Percentiles rank a stretch among this genome's conserved stretches.
phyloP scores from a whole-genome alignment of 2,797 vertebrate species.

The Acanthurus tractus region DNA sequence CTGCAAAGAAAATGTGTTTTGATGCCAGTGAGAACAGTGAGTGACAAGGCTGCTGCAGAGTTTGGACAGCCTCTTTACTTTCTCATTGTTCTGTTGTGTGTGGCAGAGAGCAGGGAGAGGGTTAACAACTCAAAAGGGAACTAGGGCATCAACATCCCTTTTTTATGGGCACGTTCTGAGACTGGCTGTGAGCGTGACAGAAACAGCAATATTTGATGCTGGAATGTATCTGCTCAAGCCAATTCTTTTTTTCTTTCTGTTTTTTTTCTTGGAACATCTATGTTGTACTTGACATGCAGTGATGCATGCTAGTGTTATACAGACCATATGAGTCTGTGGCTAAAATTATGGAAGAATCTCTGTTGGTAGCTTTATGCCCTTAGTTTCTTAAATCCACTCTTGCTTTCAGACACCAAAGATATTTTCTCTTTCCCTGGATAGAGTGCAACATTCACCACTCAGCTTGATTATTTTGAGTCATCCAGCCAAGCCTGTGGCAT shows the following conservation, averaged over 20 bases:
- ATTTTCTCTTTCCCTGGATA: constrained; percentile 51
- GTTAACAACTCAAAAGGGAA: constrained; percentile 81
- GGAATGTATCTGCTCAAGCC: constrained; percentile 19
- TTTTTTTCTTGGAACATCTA: not conserved
- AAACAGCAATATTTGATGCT: constrained; percentile 32
- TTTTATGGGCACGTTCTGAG: constrained; percentile 69
- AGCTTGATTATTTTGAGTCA: constrained; percentile 72
- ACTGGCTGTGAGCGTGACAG: constrained; percentile 39
- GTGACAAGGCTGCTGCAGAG: constrained; percentile 8
- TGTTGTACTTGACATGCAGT: constrained; percentile 34
- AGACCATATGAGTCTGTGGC: constrained; percentile 25
- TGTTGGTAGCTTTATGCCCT: constrained; percentile 46
- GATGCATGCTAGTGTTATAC: constrained; percentile 14
- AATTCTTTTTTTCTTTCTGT: not conserved
- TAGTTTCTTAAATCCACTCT: constrained; percentile 37
- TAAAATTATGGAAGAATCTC: constrained; percentile 34
- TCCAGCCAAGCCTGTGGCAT: constrained; percentile 66
- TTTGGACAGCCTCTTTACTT: constrained; percentile 22
- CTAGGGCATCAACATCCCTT: constrained; percentile 80
- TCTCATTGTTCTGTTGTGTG: constrained; percentile 16
- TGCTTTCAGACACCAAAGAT: constrained; percentile 62
- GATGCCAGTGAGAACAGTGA: constrained; percentile 1
- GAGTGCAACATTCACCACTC: constrained; percentile 56
- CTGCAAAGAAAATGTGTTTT: not conserved
- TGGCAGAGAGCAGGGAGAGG: constrained; percentile 46